phyloP scores from a whole-genome alignment of 2,113 vertebrate species.

The Etheostoma cragini region DNA sequence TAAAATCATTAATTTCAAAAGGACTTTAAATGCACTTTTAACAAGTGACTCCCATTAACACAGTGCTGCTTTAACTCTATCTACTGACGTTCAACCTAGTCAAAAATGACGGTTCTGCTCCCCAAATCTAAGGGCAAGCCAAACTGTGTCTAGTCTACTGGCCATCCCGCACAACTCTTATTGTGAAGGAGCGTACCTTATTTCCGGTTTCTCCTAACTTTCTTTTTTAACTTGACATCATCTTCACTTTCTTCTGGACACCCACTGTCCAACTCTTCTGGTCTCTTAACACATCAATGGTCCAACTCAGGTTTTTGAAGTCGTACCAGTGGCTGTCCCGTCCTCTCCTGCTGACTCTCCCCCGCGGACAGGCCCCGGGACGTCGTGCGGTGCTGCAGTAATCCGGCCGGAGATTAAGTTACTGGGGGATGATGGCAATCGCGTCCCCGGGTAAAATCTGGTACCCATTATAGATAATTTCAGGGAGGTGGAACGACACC shows the following conservation, averaged over 20 bases:
- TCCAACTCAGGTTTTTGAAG: neutral
- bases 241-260: neutral
- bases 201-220: neutral
- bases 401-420: slow-evolving; percentile 76
- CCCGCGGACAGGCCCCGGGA: slow-evolving; percentile 48
- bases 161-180: slow-evolving; percentile 7
- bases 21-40: neutral
- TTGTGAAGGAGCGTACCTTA: neutral
- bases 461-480: slow-evolving; percentile 76
- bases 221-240: neutral
- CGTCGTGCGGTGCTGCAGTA: slow-evolving; percentile 47
- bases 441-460: slow-evolving; percentile 76
- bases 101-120: neutral
- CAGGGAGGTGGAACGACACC: slow-evolving; percentile 47
- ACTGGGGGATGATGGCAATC: slow-evolving; percentile 67
- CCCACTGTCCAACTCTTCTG: neutral
- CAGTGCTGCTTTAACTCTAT: neutral
- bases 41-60: too few relatives aligned
- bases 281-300: too few relatives aligned
- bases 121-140: neutral
- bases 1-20: neutral
- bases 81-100: neutral
- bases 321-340: neutral
- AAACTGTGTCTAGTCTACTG: neutral
- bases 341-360: slow-evolving; percentile 3